phyloP scores from a whole-genome alignment of 37 sponge, comb jelly and placozoan species.

The Cliona cf. orientalis region DNA sequence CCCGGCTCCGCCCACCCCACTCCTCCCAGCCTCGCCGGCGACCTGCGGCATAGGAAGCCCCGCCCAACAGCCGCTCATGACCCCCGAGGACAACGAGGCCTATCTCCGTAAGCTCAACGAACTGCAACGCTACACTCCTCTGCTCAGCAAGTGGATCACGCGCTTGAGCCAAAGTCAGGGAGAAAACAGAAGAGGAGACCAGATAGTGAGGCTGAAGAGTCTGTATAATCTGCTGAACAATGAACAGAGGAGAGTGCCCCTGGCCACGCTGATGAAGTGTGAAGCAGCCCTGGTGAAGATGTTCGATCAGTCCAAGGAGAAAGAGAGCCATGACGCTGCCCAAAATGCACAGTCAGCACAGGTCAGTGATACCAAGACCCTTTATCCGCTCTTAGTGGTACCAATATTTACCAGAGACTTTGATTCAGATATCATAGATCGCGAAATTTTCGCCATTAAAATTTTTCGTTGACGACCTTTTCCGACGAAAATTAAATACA shows the following conservation, averaged over 20 bases:
- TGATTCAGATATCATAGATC: no score
- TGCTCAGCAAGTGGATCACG: conserved; percentile 45
- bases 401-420: no score
- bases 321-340: background rate
- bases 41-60: conserved; percentile 30
- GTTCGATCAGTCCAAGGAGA: conserved; percentile 8
- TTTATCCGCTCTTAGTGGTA: no score
- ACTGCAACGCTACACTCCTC: conserved; percentile 56
- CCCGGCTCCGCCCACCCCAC: conserved; percentile 56
- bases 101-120: conserved; percentile 56
- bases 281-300: conserved; percentile 48
- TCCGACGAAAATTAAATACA: no score
- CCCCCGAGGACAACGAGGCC: conserved; percentile 62
- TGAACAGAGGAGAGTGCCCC: conserved; percentile 41
- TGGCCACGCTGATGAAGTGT: conserved; percentile 49
- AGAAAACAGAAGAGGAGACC: conserved; percentile 36
- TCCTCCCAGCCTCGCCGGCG: conserved; percentile 51
- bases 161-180: conserved; percentile 8
- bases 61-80: conserved; percentile 47
- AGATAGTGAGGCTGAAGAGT: conserved; percentile 48
- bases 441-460: no score
- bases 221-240: conserved; percentile 30
- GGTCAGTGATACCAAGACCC: no score
- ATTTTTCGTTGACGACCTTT: no score
- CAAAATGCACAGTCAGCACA: no score